Conservation (phyloP, 2,888 invertebrate genomes). For the Agapetus fuscipes region DNA sequence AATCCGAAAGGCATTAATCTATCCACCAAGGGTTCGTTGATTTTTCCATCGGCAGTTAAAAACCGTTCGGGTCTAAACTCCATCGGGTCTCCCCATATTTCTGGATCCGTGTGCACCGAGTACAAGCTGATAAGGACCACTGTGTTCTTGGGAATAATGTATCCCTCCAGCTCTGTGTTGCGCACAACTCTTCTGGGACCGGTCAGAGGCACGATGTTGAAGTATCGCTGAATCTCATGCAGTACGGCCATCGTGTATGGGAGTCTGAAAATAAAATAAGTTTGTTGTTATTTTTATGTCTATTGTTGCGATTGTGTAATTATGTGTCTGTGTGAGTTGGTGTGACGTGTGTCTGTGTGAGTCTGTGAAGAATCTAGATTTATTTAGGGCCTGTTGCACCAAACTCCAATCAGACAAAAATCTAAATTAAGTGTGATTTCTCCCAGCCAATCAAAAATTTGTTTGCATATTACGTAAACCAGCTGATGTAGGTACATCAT, state of each 20-base stretch:
- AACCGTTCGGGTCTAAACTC: conserved; percentile 56
- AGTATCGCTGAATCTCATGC: conserved; percentile 47
- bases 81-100: conserved; percentile 51
- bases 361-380: too few relatives aligned
- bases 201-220: conserved; percentile 43
- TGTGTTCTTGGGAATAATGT: conserved; percentile 40
- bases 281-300: too few relatives aligned
- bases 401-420: too few relatives aligned
- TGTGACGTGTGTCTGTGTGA: too few relatives aligned
- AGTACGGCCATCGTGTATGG: conserved; percentile 46
- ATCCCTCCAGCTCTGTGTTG: conserved; percentile 33
- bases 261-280: conserved; percentile 38
- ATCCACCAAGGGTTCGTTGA: conserved; percentile 25
- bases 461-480: too few relatives aligned
- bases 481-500: too few relatives aligned
- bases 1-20: conserved; percentile 32
- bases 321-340: too few relatives aligned
- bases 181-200: conserved; percentile 41
- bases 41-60: conserved; percentile 31
- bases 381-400: too few relatives aligned
- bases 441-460: too few relatives aligned
- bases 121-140: conserved; percentile 43
- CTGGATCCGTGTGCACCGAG: conserved; percentile 46
- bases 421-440: too few relatives aligned
- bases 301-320: conserved; percentile 21